Base-by-base conservation (phyloP, 2,797 vertebrate genomes). In the Onychomys arenicola region DNA sequence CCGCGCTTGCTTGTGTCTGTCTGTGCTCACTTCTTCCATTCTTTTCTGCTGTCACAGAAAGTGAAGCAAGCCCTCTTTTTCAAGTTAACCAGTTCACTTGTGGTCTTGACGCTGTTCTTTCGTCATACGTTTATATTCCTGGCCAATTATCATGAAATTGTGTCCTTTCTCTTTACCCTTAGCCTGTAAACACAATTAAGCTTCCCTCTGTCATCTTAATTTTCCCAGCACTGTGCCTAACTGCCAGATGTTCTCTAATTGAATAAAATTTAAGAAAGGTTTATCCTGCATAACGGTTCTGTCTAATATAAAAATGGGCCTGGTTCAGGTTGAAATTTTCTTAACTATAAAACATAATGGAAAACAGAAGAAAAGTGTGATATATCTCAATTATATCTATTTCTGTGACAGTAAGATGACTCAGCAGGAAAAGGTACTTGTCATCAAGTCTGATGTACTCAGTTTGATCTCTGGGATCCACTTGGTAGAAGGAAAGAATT, bases 281-380 rank as follows among this genome's bases (percentile, higher is more conserved):
- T 25, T 94, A 0, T 94, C 6, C 49, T 91, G 8, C 34, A 10
- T 83, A 46, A 75, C 23, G 76, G 0, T 93, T 40, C 83, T 85
- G 3, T 89, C 7, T 43, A 34, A 23, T 90, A 83, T 5, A 75
- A 67, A 95, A 97, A 76, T 76, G 14, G 88, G 52, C 6, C 67
- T 92, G 52, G 61, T 81, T 97, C 13, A 4, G 9, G 29, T 71
- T 65, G 27, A 93, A 49, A 81, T 84, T 65, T 32, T 94, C 37
- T 91, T 40, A 93, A 67, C 10, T 94, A 14, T 83, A 80, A 94
- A 88, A 88, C 46, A 89, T 12, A 63, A 21, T 93, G 59, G 23
- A 90, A 95, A 96, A 65, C 29, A 63, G 37, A 89, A 55, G 69
- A 40, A 90, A 87, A 82, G 37, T 55, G 25, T 81, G 82, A 97